Percentiles rank a stretch among this genome's conserved stretches.
Conservation (phyloP, 2,888 invertebrate species). For the Autographa pulchrina region DNA sequence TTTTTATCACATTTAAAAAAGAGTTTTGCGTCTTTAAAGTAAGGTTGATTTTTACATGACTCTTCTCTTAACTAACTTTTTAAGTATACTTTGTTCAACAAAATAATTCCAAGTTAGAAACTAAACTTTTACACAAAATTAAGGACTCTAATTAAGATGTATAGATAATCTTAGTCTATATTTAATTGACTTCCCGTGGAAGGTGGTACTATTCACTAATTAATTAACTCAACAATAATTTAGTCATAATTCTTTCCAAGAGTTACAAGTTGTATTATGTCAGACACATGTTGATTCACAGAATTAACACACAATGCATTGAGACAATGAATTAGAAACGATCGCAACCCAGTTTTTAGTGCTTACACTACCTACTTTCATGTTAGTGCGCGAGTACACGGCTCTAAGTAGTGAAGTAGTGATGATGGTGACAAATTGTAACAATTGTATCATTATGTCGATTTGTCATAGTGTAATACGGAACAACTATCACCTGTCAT, state of each 20-base stretch:
- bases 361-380: constrained; percentile 55
- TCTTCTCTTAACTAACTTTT: too few species aligned
- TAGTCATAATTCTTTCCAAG: constrained; percentile 22
- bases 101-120: neutral
- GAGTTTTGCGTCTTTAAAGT: too few species aligned
- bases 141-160: constrained; percentile 3
- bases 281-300: constrained; percentile 48
- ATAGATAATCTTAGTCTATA: neutral
- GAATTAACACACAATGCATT: constrained; percentile 54
- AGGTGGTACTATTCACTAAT: constrained; percentile 8
- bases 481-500: neutral
- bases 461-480: neutral
- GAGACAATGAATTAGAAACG: constrained; percentile 62
- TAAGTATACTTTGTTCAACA: neutral
- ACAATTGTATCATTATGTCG: constrained; percentile 21
- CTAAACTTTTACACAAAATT: constrained; percentile 3
- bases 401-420: constrained; percentile 3
- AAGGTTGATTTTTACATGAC: too few species aligned
- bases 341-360: constrained; percentile 56
- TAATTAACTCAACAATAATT: constrained; percentile 16
- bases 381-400: constrained; percentile 30
- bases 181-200: constrained; percentile 19
- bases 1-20: too few species aligned
- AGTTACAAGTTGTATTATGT: constrained; percentile 45
- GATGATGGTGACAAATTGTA: constrained; percentile 13